Conservation (phyloP, 2,113 vertebrate genomes). For the Catharus minimus region DNA sequence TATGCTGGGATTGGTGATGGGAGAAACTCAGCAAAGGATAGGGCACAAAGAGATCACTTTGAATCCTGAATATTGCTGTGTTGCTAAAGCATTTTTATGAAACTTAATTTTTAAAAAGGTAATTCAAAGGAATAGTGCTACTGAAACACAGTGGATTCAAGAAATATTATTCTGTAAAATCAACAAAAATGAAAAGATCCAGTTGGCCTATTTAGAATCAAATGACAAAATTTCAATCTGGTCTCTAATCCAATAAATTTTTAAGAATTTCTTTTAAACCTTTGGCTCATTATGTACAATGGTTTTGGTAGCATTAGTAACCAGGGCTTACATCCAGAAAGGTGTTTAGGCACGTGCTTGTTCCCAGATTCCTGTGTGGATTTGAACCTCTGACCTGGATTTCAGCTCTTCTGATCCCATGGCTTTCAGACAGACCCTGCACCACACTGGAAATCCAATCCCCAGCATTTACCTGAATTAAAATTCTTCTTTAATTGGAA, state of each 20-base stretch:
- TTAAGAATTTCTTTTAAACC: neutral
- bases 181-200: neutral
- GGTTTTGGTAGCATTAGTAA: neutral
- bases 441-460: neutral
- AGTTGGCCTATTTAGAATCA: neutral
- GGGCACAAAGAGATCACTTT: neutral
- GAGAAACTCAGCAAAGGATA: neutral
- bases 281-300: rapidly evolving
- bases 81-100: neutral
- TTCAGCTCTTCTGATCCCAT: neutral
- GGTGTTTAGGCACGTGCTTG: neutral
- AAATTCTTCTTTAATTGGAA: neutral
- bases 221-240: neutral
- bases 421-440: neutral
- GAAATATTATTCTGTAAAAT: neutral
- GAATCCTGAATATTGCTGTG: neutral
- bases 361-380: neutral
- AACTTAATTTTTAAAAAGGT: neutral
- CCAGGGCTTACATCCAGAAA: neutral
- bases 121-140: neutral
- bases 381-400: neutral
- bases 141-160: neutral
- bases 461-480: neutral
- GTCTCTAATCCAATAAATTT: neutral
- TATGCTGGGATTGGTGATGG: neutral